phyloP scores from a whole-genome alignment of 2,797 vertebrate genomes.

The Natrix natrix region DNA sequence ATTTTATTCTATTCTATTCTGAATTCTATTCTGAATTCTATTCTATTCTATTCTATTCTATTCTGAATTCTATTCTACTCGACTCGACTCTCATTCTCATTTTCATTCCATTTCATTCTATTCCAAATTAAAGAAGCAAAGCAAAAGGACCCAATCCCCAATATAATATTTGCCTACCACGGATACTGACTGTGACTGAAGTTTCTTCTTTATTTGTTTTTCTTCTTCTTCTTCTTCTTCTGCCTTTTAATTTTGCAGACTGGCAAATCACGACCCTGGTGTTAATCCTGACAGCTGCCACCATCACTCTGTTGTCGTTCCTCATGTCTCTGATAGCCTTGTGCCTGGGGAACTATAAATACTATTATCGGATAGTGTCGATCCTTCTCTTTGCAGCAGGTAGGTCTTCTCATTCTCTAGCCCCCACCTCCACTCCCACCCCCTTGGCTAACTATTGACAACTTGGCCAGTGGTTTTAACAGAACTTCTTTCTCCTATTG shows the following conservation, averaged over 20 bases:
- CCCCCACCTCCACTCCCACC: too few relatives aligned
- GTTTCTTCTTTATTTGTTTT: not conserved
- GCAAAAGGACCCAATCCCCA: not conserved
- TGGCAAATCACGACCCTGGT: constrained; percentile 84
- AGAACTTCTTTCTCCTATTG: not conserved
- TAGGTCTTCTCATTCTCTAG: constrained; percentile 18
- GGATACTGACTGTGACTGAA: not conserved
- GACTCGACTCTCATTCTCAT: too few relatives aligned
- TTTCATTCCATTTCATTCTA: too few relatives aligned
- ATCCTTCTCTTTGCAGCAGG: constrained; percentile 81
- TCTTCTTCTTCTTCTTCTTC: not conserved
- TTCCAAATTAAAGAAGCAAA: not conserved
- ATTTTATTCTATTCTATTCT: too few relatives aligned
- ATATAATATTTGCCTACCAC: not conserved
- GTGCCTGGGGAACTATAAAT: constrained; percentile 75
- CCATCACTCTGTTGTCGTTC: constrained; percentile 75
- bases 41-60: too few relatives aligned
- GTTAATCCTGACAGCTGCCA: constrained; percentile 74
- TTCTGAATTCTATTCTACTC: too few relatives aligned
- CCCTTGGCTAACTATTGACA: not conserved
- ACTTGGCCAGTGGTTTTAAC: not conserved
- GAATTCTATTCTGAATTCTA: too few relatives aligned
- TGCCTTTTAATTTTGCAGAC: constrained; percentile 63
- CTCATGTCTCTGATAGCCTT: constrained; percentile 76
- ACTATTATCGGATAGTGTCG: constrained; percentile 75